These are phyloP conservation scores for Coluber constrictor DNA, from an alignment of 2,797 vertebrate species.

Conservation along the genomic window DNA sequence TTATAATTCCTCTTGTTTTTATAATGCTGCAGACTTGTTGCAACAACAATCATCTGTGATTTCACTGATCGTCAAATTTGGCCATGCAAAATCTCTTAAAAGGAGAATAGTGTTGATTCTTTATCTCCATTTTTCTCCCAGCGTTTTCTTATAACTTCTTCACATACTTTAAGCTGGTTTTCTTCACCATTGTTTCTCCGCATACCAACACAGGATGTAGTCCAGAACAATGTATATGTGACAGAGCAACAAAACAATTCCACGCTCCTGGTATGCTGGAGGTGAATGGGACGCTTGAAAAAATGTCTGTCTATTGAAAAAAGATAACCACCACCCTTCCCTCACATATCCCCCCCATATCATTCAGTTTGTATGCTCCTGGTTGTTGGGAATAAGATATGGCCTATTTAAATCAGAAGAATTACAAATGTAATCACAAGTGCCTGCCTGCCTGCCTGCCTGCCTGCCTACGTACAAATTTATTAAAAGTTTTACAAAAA, in stretches of 20 bases:
- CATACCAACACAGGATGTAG: not conserved
- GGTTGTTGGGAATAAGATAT: not conserved
- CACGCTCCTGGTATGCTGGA: not conserved
- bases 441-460: too few species aligned
- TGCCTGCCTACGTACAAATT: not conserved
- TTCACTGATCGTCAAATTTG: not conserved
- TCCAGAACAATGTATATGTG: not conserved
- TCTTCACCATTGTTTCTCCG: not conserved
- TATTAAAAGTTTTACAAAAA: not conserved
- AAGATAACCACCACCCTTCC: not conserved
- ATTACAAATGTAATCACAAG: not conserved
- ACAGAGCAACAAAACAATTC: not conserved
- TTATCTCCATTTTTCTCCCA: not conserved
- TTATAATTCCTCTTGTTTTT: not conserved
- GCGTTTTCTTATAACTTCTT: not conserved
- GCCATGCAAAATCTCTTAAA: not conserved
- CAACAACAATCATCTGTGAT: not conserved
- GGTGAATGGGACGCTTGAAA: conserved; percentile 16
- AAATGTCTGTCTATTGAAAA: conserved; percentile 16
- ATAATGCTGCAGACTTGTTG: not conserved
- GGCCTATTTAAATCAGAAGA: not conserved
- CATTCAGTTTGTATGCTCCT: not conserved
- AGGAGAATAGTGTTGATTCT: too few species aligned
- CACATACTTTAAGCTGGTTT: not conserved
- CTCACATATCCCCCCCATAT: not conserved